Evolutionary conservation across 2,113 vertebrate genomes (phyloP).

Genomic region (Nicator chloris): DNA sequence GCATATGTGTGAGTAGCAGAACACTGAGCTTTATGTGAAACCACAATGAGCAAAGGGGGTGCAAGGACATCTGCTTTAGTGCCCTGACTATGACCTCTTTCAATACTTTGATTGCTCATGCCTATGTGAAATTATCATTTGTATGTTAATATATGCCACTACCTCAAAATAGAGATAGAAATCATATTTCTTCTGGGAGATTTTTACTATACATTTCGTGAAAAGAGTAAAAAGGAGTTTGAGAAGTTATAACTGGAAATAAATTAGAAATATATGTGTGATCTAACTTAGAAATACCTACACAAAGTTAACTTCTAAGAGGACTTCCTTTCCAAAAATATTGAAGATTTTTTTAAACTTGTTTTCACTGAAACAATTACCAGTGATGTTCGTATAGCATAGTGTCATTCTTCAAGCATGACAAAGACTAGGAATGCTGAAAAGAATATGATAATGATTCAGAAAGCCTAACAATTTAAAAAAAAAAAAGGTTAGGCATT

Average conservation of each 20-base stretch:
- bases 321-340: not conserved
- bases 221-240: not conserved
- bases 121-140: not conserved
- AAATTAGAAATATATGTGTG: not conserved
- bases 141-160: not conserved
- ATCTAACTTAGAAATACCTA: not conserved
- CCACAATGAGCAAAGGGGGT: not conserved
- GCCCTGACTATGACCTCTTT: not conserved
- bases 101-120: not conserved
- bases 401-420: not conserved
- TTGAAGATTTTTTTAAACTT: not conserved
- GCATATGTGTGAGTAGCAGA: not conserved
- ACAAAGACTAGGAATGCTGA: not conserved
- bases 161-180: not conserved
- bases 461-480: not conserved
- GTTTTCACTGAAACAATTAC: not conserved
- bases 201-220: not conserved
- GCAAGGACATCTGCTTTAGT: not conserved
- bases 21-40: not conserved
- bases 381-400: not conserved
- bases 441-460: not conserved
- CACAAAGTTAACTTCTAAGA: not conserved
- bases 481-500: not conserved
- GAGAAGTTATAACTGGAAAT: not conserved
- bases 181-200: not conserved